Percentiles rank a stretch among this genome's conserved stretches.
phyloP scores from a whole-genome alignment of 2,113 vertebrate genomes.

The Stercorarius parasiticus region DNA sequence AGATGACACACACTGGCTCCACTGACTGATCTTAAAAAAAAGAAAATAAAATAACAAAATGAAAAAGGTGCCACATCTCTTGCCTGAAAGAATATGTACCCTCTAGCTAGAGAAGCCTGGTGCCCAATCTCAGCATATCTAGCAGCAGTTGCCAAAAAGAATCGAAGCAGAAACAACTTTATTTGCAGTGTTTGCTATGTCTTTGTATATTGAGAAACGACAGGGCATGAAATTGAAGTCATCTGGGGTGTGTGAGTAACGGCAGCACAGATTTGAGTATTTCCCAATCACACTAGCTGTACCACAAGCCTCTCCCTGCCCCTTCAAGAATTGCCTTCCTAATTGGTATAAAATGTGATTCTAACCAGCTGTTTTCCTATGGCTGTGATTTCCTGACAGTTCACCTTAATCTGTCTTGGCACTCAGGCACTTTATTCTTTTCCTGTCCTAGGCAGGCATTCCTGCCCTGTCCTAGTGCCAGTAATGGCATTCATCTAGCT shows the following conservation, averaged over 20 bases:
- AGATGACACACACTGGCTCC: background rate
- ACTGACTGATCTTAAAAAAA: background rate
- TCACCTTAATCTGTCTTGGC: background rate
- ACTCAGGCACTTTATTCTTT: background rate
- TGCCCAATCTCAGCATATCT: background rate
- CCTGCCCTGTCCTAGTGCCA: background rate
- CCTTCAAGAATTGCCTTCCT: background rate
- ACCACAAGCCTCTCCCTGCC: background rate
- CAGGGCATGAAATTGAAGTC: background rate
- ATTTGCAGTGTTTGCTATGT: background rate
- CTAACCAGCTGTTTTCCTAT: background rate
- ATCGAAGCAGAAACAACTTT: background rate
- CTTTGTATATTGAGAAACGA: background rate
- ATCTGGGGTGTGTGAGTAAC: background rate
- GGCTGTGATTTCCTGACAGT: background rate
- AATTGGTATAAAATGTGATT: background rate
- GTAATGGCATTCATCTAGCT: background rate
- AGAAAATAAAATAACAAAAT: background rate
- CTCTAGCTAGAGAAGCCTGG: background rate
- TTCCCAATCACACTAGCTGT: background rate
- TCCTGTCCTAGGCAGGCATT: background rate
- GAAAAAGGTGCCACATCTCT: background rate
- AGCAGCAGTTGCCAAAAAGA: background rate
- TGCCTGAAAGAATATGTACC: background rate
- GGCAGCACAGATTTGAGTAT: background rate